Percentiles rank a stretch among this genome's conserved stretches.
phyloP scores from a whole-genome alignment of 2,888 invertebrate species.

The Drosophila cognata region DNA sequence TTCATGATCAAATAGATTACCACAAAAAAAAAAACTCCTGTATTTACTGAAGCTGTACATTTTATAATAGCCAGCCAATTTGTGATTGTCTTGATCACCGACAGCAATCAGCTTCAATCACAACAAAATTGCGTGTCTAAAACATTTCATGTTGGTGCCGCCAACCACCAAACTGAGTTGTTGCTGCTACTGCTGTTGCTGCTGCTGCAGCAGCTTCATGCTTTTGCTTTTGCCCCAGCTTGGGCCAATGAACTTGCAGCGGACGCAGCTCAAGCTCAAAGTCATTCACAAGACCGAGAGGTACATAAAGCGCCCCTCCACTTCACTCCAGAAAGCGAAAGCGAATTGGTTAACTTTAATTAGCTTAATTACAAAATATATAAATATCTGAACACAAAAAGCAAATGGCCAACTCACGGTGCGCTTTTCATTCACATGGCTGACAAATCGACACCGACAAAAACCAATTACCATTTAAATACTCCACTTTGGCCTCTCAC shows the following conservation, averaged over 20 bases:
- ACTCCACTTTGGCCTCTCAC: slow-evolving; percentile 9
- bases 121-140: slow-evolving; percentile 62
- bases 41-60: slow-evolving; percentile 7
- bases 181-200: slow-evolving; percentile 2
- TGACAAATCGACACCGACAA: slow-evolving; percentile 7
- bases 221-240: slow-evolving; percentile 7
- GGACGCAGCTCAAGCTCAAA: slow-evolving; percentile 44
- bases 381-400: slow-evolving; percentile 5
- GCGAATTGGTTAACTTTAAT: slow-evolving; percentile 72
- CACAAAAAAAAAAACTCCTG: neutral
- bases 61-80: slow-evolving; percentile 10
- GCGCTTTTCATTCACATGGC: slow-evolving; percentile 40
- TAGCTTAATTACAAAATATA: slow-evolving; percentile 68
- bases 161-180: slow-evolving; percentile 16
- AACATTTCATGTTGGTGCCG: slow-evolving; percentile 57
- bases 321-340: slow-evolving; percentile 63
- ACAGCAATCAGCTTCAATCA: slow-evolving; percentile 30
- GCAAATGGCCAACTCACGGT: slow-evolving; percentile 31
- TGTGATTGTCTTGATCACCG: slow-evolving; percentile 11
- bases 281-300: slow-evolving; percentile 45
- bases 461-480: slow-evolving; percentile 37
- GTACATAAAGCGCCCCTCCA: neutral
- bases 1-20: neutral
- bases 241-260: slow-evolving; percentile 54
- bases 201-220: neutral